phyloP scores from a whole-genome alignment of 2,888 invertebrate genomes.

The Resseliella maxima region DNA sequence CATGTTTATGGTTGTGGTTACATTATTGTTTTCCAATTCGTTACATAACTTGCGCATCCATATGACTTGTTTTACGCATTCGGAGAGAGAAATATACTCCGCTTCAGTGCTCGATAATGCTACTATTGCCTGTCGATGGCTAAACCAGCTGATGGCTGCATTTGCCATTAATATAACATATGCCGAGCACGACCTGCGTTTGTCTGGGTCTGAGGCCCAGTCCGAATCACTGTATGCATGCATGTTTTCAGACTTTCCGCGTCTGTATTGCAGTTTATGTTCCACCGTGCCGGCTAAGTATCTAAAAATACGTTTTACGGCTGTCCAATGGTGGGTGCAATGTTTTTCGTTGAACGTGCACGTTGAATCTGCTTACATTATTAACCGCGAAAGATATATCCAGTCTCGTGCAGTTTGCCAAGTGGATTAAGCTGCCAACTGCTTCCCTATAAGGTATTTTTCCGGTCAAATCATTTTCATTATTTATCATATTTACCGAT shows the following conservation, averaged over 20 bases:
- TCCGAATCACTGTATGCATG: too few relatives aligned
- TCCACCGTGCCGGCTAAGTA: constrained; percentile 56
- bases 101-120: constrained; percentile 55
- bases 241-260: not conserved
- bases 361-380: constrained; percentile 60
- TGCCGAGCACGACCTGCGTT: constrained; percentile 57
- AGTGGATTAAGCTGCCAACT: constrained; percentile 59
- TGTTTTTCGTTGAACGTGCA: constrained; percentile 59
- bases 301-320: constrained; percentile 50
- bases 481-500: constrained; percentile 56
- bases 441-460: constrained; percentile 59
- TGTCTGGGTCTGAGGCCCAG: constrained; percentile 53
- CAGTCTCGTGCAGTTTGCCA: constrained; percentile 59
- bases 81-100: constrained; percentile 57
- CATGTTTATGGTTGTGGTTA: too few relatives aligned
- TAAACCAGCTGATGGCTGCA: constrained; percentile 56
- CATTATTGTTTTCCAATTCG: too few relatives aligned
- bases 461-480: constrained; percentile 56
- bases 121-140: constrained; percentile 56
- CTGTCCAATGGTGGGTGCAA: constrained; percentile 25
- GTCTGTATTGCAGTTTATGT: not conserved
- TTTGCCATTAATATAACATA: constrained; percentile 49
- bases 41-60: too few relatives aligned
- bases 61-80: constrained; percentile 38
- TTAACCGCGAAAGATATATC: constrained; percentile 60